These are phyloP conservation scores for Lepidochrysops patricia DNA, from an alignment of 2,888 invertebrate genomes.

Conservation along the genomic window DNA sequence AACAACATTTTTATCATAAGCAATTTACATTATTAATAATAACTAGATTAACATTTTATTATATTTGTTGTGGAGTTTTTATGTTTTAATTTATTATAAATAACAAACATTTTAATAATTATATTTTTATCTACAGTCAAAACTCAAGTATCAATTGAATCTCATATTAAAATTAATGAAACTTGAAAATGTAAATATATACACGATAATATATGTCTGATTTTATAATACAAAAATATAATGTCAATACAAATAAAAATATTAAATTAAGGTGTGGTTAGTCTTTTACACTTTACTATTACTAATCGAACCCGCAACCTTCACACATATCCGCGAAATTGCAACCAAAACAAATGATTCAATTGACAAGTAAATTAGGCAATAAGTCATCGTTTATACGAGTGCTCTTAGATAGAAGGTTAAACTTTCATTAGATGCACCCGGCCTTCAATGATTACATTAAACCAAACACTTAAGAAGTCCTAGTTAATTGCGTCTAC, in stretches of 20 bases:
- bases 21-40: too few relatives aligned
- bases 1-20: too few relatives aligned
- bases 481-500: too few relatives aligned
- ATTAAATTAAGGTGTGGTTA: too few relatives aligned
- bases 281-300: background rate
- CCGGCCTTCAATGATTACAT: slow-evolving; percentile 59
- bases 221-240: background rate
- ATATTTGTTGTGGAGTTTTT: background rate
- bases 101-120: too few relatives aligned
- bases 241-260: too few relatives aligned
- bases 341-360: background rate
- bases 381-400: background rate
- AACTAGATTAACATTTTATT: background rate
- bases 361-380: background rate
- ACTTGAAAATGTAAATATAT: background rate
- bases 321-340: background rate
- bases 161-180: background rate
- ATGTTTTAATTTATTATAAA: background rate
- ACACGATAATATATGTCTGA: background rate
- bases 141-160: too few relatives aligned
- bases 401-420: background rate
- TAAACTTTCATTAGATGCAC: slow-evolving; percentile 34
- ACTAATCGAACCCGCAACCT: background rate
- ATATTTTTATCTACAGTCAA: too few relatives aligned
- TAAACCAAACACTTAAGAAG: slow-evolving; percentile 51